phyloP scores from a whole-genome alignment of 2,113 vertebrate genomes.

The Labeo catla region DNA sequence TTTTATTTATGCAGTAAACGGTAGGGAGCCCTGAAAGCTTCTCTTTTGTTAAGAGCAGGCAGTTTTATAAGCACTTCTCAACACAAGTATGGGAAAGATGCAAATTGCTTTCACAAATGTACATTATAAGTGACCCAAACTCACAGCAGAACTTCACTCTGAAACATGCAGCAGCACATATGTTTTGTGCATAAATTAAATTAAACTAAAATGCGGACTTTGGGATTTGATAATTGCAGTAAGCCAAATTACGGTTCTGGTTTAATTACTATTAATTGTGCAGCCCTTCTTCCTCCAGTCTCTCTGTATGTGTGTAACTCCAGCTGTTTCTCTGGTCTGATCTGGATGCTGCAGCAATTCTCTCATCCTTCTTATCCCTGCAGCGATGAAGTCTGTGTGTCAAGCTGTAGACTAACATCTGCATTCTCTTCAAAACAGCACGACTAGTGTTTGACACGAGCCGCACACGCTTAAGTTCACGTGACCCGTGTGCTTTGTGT shows the following conservation, averaged over 20 bases:
- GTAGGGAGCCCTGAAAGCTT: too few relatives aligned
- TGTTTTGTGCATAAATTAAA: background rate
- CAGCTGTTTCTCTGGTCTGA: conserved; percentile 33
- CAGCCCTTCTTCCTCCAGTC: conserved; percentile 28
- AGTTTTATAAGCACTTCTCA: too few relatives aligned
- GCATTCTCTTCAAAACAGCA: conserved; percentile 16
- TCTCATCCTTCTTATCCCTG: conserved; percentile 19
- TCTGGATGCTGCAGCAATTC: background rate
- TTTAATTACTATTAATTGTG: background rate
- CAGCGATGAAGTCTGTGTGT: background rate
- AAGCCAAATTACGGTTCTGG: background rate
- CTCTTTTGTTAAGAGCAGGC: too few relatives aligned
- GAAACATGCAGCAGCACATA: too few relatives aligned
- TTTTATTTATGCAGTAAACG: too few relatives aligned
- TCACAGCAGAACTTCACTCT: too few relatives aligned
- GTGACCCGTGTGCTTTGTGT: background rate
- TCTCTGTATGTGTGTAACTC: conserved; percentile 58
- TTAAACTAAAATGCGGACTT: background rate
- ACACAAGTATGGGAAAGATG: too few relatives aligned
- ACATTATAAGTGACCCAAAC: background rate
- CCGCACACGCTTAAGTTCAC: too few relatives aligned
- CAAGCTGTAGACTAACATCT: background rate
- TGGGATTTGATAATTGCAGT: background rate
- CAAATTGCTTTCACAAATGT: background rate
- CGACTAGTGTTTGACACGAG: conserved; percentile 2